phyloP scores from a whole-genome alignment of 2,888 invertebrate genomes.

The Thumatha senex region DNA sequence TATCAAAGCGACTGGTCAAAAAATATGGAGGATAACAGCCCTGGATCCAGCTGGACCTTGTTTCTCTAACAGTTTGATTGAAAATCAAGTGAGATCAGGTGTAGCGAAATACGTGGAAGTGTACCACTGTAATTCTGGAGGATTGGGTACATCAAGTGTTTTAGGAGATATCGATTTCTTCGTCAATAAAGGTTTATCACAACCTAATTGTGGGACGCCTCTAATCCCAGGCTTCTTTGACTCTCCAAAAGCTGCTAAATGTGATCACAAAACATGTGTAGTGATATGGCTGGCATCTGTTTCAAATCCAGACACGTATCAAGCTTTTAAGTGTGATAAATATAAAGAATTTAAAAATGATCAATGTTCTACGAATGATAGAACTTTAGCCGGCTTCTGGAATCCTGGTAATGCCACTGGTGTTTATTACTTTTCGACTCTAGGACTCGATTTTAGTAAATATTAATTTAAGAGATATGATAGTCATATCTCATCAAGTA shows the following conservation, averaged over 20 bases:
- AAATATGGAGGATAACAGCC: slow-evolving; percentile 64
- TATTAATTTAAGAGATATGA: not conserved
- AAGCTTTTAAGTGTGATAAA: slow-evolving; percentile 63
- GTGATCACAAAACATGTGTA: slow-evolving; percentile 68
- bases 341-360: slow-evolving; percentile 60
- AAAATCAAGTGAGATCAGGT: slow-evolving; percentile 76
- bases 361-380: slow-evolving; percentile 50
- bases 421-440: slow-evolving; percentile 66
- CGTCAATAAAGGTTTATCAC: slow-evolving; percentile 82
- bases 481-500: too few species aligned
- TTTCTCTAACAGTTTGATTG: slow-evolving; percentile 61
- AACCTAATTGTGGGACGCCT: slow-evolving; percentile 79
- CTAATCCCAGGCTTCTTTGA: slow-evolving; percentile 63
- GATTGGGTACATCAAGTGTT: slow-evolving; percentile 73
- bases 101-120: slow-evolving; percentile 85
- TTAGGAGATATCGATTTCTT: slow-evolving; percentile 84
- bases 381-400: slow-evolving; percentile 65
- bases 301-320: slow-evolving; percentile 54
- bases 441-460: slow-evolving; percentile 42
- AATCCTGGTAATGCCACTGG: slow-evolving; percentile 69
- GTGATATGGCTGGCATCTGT: slow-evolving; percentile 66
- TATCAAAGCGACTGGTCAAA: slow-evolving; percentile 50
- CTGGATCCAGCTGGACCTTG: slow-evolving; percentile 77
- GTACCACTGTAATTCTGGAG: slow-evolving; percentile 84
- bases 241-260: slow-evolving; percentile 67